Percentiles rank a stretch among this genome's conserved stretches.
These are phyloP conservation scores for Rhizomys pruinosus DNA, from an alignment of 2,113 vertebrate species.

Conservation along the genomic window DNA sequence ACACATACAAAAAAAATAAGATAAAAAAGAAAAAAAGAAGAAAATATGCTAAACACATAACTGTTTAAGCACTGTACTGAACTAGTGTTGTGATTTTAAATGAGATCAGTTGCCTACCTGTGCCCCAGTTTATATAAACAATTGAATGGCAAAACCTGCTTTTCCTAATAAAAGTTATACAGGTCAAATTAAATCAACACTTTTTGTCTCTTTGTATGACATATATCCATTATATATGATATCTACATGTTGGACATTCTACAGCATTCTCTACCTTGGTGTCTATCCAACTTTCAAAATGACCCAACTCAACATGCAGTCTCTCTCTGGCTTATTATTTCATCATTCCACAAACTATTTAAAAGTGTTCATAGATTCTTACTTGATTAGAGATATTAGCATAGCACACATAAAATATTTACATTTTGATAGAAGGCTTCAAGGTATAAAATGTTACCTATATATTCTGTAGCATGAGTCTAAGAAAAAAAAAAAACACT, in stretches of 20 bases:
- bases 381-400: neutral
- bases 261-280: neutral
- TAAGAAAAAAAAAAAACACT: slow-evolving; percentile 12
- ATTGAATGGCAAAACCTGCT: neutral
- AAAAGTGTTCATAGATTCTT: neutral
- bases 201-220: neutral
- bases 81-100: neutral
- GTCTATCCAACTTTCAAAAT: slow-evolving; percentile 1
- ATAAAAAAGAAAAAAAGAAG: no score
- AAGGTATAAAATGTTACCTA: neutral
- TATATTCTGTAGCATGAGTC: neutral
- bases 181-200: neutral
- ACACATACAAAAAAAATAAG: no score
- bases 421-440: slow-evolving; percentile 38
- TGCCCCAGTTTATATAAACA: neutral
- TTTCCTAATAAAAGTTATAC: neutral
- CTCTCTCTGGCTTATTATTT: neutral
- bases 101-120: neutral
- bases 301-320: neutral
- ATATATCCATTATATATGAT: neutral
- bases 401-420: neutral
- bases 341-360: neutral
- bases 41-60: neutral
- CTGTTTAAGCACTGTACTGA: neutral
- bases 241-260: neutral